These are phyloP conservation scores for Halyomorpha halys DNA, from an alignment of 1,140 invertebrate species.

Conservation along the genomic window DNA sequence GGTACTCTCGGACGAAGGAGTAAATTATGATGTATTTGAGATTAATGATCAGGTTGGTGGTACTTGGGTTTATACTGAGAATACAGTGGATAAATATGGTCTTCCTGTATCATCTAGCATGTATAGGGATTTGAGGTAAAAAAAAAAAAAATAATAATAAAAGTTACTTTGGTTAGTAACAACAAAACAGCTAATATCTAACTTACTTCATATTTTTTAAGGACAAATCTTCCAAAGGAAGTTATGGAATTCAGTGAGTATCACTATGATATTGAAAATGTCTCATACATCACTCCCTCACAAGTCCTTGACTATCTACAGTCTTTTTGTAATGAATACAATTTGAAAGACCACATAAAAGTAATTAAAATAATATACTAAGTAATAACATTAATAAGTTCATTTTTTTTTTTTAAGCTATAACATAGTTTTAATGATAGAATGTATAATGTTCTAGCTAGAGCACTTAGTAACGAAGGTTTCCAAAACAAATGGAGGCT, in stretches of 20 bases:
- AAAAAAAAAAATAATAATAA: not conserved
- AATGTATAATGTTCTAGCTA: not conserved
- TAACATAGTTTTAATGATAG: too few species aligned
- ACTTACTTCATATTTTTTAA: not conserved
- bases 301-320: constrained; percentile 3
- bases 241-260: not conserved
- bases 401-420: too few species aligned
- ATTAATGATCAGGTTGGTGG: constrained; percentile 51
- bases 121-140: constrained; percentile 44
- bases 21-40: constrained; percentile 46
- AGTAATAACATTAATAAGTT: too few species aligned
- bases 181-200: not conserved
- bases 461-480: not conserved
- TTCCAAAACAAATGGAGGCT: constrained; percentile 24
- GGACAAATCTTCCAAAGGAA: constrained; percentile 3
- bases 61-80: constrained; percentile 58
- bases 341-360: not conserved
- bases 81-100: constrained; percentile 44
- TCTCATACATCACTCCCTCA: not conserved
- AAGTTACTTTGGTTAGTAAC: not conserved
- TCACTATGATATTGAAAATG: not conserved
- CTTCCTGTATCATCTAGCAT: constrained; percentile 56
- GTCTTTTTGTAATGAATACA: too few species aligned
- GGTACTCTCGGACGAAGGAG: constrained; percentile 19
- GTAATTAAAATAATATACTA: not conserved